Evolutionary conservation across 2,113 vertebrate genomes (phyloP).

Genomic region (Athene cunicularia): DNA sequence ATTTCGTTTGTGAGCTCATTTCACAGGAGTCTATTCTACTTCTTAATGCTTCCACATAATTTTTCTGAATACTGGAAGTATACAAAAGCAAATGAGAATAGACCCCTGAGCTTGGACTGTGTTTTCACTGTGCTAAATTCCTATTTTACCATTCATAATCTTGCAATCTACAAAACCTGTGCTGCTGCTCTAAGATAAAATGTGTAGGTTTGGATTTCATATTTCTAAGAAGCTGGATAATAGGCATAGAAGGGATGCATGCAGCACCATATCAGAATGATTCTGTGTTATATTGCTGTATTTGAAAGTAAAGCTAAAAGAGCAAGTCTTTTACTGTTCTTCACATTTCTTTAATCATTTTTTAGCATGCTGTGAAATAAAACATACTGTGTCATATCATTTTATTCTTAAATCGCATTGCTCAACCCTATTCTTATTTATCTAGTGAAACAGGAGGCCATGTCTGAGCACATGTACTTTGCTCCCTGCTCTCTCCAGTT

Average conservation of each 20-base stretch:
- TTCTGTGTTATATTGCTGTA: neutral
- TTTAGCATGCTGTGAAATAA: slow-evolving; percentile 43
- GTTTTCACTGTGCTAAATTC: slow-evolving; percentile 19
- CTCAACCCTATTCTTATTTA: slow-evolving; percentile 1
- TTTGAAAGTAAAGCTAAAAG: slow-evolving; percentile 19
- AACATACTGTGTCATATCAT: neutral
- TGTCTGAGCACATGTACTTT: neutral
- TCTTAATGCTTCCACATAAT: neutral
- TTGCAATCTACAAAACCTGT: neutral
- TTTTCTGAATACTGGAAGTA: neutral
- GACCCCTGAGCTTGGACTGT: neutral
- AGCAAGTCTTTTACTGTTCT: slow-evolving; percentile 3
- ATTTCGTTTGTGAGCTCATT: slow-evolving; percentile 33
- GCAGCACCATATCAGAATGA: neutral
- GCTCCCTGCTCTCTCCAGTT: neutral
- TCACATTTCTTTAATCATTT: slow-evolving; percentile 56
- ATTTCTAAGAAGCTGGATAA: slow-evolving; percentile 27
- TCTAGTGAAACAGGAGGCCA: slow-evolving; percentile 2
- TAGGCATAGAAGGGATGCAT: neutral
- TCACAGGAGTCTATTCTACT: neutral
- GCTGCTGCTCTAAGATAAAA: slow-evolving; percentile 31
- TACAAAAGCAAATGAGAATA: neutral
- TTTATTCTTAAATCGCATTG: neutral
- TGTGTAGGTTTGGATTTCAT: slow-evolving; percentile 22
- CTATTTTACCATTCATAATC: neutral